Percentiles rank a stretch among this genome's conserved stretches.
phyloP scores from a whole-genome alignment of 2,113 vertebrate genomes.

The Redunca redunca region DNA sequence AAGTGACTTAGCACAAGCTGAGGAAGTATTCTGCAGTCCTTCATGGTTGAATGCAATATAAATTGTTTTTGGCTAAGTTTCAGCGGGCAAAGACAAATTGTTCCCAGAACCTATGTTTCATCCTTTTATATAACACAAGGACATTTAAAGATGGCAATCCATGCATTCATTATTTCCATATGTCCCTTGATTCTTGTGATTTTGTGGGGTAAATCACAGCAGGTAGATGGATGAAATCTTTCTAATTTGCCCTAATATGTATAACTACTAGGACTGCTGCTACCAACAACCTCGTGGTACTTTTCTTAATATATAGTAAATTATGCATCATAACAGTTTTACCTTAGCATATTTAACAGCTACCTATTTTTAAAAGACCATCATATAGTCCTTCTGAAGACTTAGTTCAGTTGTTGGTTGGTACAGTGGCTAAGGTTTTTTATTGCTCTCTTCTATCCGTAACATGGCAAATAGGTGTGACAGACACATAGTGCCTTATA shows the following conservation, averaged over 20 bases:
- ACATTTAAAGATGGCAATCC: constrained; percentile 45
- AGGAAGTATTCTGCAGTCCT: constrained; percentile 7
- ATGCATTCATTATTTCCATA: constrained; percentile 7
- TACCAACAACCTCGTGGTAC: neutral
- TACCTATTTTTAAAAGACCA: neutral
- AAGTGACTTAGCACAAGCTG: neutral
- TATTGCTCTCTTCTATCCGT: neutral
- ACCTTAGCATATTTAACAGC: neutral
- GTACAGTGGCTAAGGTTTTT: neutral
- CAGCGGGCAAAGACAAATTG: constrained; percentile 47
- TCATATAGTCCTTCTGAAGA: neutral
- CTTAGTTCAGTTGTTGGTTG: neutral
- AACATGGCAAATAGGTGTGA: neutral
- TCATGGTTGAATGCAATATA: constrained; percentile 7
- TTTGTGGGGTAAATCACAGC: neutral
- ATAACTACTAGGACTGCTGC: neutral
- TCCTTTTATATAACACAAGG: constrained; percentile 15
- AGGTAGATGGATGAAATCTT: neutral
- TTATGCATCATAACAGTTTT: neutral
- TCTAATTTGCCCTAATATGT: neutral
- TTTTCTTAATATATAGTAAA: constrained; percentile 14
- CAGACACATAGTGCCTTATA: neutral
- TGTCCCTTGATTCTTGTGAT: constrained; percentile 31
- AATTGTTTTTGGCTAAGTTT: constrained; percentile 46
- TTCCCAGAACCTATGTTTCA: constrained; percentile 26